These are phyloP conservation scores for Sebastolobus altivelis DNA, from an alignment of 2,797 vertebrate genomes.

Conservation along the genomic window DNA sequence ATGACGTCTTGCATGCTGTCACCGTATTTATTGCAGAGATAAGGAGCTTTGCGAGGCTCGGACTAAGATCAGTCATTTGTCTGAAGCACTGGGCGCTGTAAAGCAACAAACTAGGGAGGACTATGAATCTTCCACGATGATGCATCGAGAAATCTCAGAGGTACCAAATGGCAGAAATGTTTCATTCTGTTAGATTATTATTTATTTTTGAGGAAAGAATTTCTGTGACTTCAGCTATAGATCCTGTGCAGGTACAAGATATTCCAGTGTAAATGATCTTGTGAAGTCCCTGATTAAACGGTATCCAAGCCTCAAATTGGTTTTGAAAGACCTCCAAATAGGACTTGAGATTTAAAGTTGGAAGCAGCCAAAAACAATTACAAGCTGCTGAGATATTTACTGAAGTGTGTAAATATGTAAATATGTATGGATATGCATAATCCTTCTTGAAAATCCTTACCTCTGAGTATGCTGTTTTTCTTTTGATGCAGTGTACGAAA, in stretches of 20 bases:
- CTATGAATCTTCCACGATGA: slow-evolving; percentile 14
- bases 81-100: not conserved
- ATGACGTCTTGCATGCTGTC: not conserved
- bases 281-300: slow-evolving; percentile 2
- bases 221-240: not conserved
- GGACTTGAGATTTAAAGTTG: not conserved
- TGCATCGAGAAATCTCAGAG: slow-evolving; percentile 29
- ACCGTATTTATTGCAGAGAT: slow-evolving; percentile 2
- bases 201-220: not conserved
- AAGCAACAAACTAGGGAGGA: slow-evolving; percentile 3
- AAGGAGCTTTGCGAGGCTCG: slow-evolving; percentile 24
- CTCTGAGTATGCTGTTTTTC: slow-evolving; percentile 17
- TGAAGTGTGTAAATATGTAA: slow-evolving; percentile 35
- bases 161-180: slow-evolving; percentile 10
- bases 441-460: slow-evolving; percentile 30
- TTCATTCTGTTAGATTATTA: slow-evolving; percentile 2
- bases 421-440: slow-evolving; percentile 25
- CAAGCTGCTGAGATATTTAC: slow-evolving; percentile 18
- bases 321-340: not conserved
- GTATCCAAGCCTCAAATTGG: not conserved
- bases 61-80: not conserved
- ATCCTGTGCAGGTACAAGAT: not conserved
- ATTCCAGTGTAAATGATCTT: not conserved
- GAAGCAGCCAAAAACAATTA: not conserved
- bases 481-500: slow-evolving; percentile 21